phyloP scores from a whole-genome alignment of 2,888 invertebrate species.

The Papilio elwesi region DNA sequence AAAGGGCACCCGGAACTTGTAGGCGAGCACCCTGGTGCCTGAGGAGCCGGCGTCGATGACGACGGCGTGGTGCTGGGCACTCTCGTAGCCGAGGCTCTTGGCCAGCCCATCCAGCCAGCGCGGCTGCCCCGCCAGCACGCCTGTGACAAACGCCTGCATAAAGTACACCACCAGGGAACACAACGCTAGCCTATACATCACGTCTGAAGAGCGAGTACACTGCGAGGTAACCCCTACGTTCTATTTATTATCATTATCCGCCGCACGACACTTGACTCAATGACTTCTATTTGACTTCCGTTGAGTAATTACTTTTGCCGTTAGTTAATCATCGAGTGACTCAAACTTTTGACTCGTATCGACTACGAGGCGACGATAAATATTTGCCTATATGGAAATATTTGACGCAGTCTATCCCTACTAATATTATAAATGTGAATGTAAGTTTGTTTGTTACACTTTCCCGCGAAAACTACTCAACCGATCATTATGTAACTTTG shows the following conservation, averaged over 20 bases:
- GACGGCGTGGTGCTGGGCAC: slow-evolving; percentile 88
- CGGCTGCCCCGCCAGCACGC: slow-evolving; percentile 84
- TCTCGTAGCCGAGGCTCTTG: slow-evolving; percentile 87
- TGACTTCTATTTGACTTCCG: slow-evolving; percentile 7
- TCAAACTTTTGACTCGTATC: neutral
- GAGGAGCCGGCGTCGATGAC: slow-evolving; percentile 98
- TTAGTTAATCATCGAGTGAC: neutral
- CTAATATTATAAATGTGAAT: too few species aligned
- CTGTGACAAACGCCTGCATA: slow-evolving; percentile 57
- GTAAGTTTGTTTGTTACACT: too few species aligned
- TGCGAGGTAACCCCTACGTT: neutral
- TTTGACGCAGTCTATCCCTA: too few species aligned
- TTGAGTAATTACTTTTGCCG: neutral
- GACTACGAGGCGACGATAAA: neutral
- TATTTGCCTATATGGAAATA: neutral
- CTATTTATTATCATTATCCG: neutral
- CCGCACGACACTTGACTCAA: slow-evolving; percentile 2
- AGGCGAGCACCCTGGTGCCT: slow-evolving; percentile 93
- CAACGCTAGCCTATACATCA: neutral
- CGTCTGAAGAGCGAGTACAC: too few species aligned
- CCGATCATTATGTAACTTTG: too few species aligned
- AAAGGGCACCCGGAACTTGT: slow-evolving; percentile 91
- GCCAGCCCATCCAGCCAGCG: slow-evolving; percentile 89
- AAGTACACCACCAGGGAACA: slow-evolving; percentile 9
- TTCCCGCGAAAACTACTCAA: too few species aligned